A percentile compares a stretch with the other conserved stretches of the same genome.
These are phyloP conservation scores for rabbit (Oryctolagus cuniculus) DNA, from an alignment of 2,113 vertebrate genomes.

Conservation along the genomic window DNA sequence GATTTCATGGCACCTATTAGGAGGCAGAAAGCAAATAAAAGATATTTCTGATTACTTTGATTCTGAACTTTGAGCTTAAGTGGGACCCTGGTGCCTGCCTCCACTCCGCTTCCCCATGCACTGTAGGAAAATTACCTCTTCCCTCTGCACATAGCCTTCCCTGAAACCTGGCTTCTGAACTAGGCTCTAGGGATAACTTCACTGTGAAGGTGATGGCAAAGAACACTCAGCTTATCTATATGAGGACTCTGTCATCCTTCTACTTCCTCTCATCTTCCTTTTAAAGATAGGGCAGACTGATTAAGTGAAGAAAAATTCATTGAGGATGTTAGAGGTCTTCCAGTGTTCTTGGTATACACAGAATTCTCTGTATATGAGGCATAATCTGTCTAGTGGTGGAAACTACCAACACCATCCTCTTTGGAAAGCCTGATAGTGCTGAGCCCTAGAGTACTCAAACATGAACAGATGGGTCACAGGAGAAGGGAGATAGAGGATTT, in stretches of 20 bases:
- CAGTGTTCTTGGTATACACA: neutral
- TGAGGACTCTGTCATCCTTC: neutral
- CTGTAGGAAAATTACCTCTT: neutral
- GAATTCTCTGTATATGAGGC: neutral
- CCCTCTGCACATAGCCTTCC: neutral
- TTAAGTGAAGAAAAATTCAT: neutral
- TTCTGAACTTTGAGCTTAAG: slow-evolving; percentile 30
- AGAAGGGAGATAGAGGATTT: neutral
- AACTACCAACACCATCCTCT: neutral
- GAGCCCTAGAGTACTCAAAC: neutral
- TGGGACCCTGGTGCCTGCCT: neutral
- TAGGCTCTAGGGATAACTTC: neutral
- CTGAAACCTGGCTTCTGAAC: neutral
- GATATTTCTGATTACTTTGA: slow-evolving; percentile 8
- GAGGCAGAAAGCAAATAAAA: neutral
- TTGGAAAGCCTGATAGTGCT: neutral
- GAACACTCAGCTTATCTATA: neutral
- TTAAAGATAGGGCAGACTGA: neutral
- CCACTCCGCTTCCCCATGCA: neutral
- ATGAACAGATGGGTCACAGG: neutral
- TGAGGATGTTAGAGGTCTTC: neutral
- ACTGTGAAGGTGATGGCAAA: neutral
- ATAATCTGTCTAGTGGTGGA: neutral
- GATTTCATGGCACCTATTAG: neutral
- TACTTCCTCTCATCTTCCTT: neutral